Percentiles rank a stretch among this genome's conserved stretches.
phyloP scores from a whole-genome alignment of 2,113 vertebrate genomes.

The Nicator chloris region DNA sequence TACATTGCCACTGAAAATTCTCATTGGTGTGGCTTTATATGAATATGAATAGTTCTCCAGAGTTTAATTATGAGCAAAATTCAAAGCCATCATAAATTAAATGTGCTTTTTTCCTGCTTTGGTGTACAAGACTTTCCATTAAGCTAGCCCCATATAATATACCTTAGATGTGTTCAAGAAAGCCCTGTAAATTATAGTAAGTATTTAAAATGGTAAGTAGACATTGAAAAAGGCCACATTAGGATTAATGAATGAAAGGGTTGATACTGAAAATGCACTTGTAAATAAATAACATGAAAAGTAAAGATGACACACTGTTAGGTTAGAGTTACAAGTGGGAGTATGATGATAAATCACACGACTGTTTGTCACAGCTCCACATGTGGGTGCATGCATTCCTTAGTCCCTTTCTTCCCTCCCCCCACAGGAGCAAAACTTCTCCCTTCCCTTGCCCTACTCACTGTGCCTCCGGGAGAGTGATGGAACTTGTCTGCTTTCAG shows the following conservation, averaged over 20 bases:
- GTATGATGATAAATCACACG: slow-evolving; percentile 64
- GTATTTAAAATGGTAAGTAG: slow-evolving; percentile 85
- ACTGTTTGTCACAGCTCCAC: slow-evolving; percentile 34
- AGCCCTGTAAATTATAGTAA: slow-evolving; percentile 81
- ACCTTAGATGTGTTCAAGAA: slow-evolving; percentile 80
- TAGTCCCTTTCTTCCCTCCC: neutral
- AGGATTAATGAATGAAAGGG: slow-evolving; percentile 83
- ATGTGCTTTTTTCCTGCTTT: slow-evolving; percentile 70
- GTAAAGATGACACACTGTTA: slow-evolving; percentile 77
- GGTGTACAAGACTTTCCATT: slow-evolving; percentile 82
- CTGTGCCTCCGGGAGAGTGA: neutral
- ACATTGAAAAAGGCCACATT: slow-evolving; percentile 81
- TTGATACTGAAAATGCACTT: slow-evolving; percentile 78
- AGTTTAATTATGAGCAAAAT: slow-evolving; percentile 80
- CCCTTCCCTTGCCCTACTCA: neutral
- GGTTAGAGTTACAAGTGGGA: slow-evolving; percentile 75
- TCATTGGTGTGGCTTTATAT: slow-evolving; percentile 66
- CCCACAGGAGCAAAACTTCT: neutral
- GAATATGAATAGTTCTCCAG: slow-evolving; percentile 71
- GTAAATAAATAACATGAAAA: slow-evolving; percentile 81
- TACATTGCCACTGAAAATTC: slow-evolving; percentile 63
- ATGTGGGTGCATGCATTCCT: slow-evolving; percentile 2
- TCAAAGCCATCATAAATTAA: slow-evolving; percentile 79
- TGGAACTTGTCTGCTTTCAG: neutral
- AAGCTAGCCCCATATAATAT: slow-evolving; percentile 82